Evolutionary conservation across 1,140 invertebrate species (phyloP), one percentile per base, ranked within the genome.

Genomic region (Ctenoplectra terminalis): DNA sequence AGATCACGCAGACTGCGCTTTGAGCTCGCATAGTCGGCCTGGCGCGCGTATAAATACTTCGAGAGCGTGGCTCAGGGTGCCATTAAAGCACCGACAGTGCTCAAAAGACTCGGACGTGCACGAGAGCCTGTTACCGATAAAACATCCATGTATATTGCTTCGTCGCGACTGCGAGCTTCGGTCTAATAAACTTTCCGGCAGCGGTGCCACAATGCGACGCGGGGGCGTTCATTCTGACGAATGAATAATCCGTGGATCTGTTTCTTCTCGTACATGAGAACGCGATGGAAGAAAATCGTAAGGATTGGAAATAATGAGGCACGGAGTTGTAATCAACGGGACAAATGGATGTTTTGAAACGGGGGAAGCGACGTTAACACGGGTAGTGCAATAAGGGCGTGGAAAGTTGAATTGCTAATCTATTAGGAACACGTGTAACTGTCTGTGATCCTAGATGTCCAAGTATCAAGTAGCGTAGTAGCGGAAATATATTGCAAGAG

Each of bases 21-120:
- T 70, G 83, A 86, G 69, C 72, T 71, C 40, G 56, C 54, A 72
- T 37, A 37, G 40, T 58, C 60, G 37, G 48, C 48, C 58, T 50
- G 46, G 43, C 54, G 54, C 72, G 52, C 34, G 67, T 85, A 85
- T 84, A 85, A 86, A 82, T 86, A 76, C 67, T 64, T 81, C 31
- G 69, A 79, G 43, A 63, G 61, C 40, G 37, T 58, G 43, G 54
- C 43, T 60, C 54, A 26, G 64, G 37, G 29, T 29, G 40, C 61
- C 31, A 37, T 81, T 74, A 74, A 81, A 81, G 61, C 48, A 34
- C 50, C 63, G 50, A 29, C 31, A 37, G 26, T 2, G 73, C 79
- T 66, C 71, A 81, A 66, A 81, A 81, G 79, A 74, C 71, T 43
- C 40, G 43, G 7, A n/a, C 34, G 31, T 40, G 56, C 9, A 70